Base-by-base conservation (phyloP, 92 coral and sea anemone genomes). In the Palythoa grandis region DNA sequence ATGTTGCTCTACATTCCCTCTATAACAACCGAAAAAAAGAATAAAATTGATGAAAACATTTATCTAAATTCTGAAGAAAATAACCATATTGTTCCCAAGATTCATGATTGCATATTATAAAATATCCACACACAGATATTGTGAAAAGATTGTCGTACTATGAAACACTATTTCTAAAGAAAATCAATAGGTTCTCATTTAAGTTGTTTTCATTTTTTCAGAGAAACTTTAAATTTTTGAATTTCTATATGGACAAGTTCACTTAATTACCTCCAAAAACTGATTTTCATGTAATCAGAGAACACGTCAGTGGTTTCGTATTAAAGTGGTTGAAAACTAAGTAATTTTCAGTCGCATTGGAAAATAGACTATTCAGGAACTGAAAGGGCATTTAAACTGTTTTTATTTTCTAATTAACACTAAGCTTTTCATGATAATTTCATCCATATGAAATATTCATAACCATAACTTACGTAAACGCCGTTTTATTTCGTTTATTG, bases 391-490 rank as follows among this genome's bases (percentile, higher is more conserved):
- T 52, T 24, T 75, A n/a, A 74, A 19, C 22, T 75, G 58, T 13
- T 20, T 75, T 53, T 75, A 52, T 9, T 53, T 75, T 75, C 19
- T 7, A 9, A 52, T 20, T 52, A 75, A 4, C 14, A 17, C 5
- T 16, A n/a, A 3, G 40, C 65, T 11, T 75, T 50, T 52, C 57
- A 29, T 40, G 77, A 72, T 20, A 72, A 48, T 72, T 13, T 19
- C 9, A 40, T 48, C 35, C 25, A 23, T 75, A 75, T 75, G 63
- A 75, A 50, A 48, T 75, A 75, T 75, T 75, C 79, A 75, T 75
- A 75, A 50, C 63, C 58, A 22, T n/a, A 70, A 75, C 57, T 20
- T 75, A 75, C 79, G 79, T 75, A 75, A 75, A 23, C 35, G 63
- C 3, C 22, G 65, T 24, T 23, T 75, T 52, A 20, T 75, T 75